Conservation (phyloP, 2,888 invertebrate genomes). For the Agonum fuliginosum region DNA sequence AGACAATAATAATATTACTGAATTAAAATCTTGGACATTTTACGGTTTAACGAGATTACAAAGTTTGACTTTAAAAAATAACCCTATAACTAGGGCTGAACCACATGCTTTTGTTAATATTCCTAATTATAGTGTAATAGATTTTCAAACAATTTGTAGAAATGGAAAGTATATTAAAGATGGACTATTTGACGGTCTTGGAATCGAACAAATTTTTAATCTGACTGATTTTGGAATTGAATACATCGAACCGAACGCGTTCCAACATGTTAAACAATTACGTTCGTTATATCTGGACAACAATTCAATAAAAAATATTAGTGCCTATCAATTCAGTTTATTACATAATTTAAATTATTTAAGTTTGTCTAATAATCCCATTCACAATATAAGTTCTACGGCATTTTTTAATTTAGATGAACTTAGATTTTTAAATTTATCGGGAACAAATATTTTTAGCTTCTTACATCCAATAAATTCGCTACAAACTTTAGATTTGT, state of each 20-base stretch:
- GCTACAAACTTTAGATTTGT: no score
- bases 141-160: neutral
- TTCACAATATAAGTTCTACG: no score
- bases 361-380: no score
- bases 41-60: neutral
- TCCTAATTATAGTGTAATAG: neutral
- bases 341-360: no score
- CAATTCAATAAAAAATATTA: neutral
- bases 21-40: neutral
- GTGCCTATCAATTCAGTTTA: no score
- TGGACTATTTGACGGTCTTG: neutral
- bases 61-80: neutral
- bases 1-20: conserved; percentile 8
- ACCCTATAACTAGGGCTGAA: neutral
- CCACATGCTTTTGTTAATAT: neutral
- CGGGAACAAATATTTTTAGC: no score
- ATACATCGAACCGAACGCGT: conserved; percentile 6
- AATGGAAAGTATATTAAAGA: neutral
- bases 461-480: no score
- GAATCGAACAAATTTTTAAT: neutral
- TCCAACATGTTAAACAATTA: neutral
- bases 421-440: no score
- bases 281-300: neutral
- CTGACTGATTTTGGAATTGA: conserved; percentile 16
- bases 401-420: no score